phyloP scores from a whole-genome alignment of 2,797 vertebrate genomes.

The Sarcoramphus papa region DNA sequence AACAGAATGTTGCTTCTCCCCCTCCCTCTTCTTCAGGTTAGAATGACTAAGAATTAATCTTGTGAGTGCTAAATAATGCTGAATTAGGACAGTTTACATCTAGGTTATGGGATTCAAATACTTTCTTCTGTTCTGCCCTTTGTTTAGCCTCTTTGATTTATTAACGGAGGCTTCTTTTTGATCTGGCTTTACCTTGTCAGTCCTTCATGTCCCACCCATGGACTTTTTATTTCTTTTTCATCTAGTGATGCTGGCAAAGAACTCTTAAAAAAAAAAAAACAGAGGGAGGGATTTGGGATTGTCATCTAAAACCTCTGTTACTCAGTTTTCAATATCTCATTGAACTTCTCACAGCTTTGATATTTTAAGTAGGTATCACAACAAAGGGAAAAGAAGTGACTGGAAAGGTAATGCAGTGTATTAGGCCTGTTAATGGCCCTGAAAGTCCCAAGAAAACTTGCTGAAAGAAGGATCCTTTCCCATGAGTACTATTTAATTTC shows the following conservation, averaged over 20 bases:
- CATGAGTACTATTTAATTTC: constrained; percentile 84
- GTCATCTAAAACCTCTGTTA: constrained; percentile 89
- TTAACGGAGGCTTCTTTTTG: constrained; percentile 83
- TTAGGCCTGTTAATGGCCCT: constrained; percentile 67
- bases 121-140: constrained; percentile 62
- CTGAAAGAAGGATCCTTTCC: constrained; percentile 76
- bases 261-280: constrained; percentile 31
- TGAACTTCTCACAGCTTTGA: constrained; percentile 86
- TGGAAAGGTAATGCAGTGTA: constrained; percentile 76
- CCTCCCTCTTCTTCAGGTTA: background rate
- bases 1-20: background rate
- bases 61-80: background rate
- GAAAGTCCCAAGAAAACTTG: constrained; percentile 66
- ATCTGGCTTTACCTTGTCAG: constrained; percentile 77
- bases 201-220: constrained; percentile 80
- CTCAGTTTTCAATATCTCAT: constrained; percentile 92
- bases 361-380: constrained; percentile 90
- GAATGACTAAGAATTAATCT: background rate
- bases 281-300: constrained; percentile 73
- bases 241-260: constrained; percentile 74
- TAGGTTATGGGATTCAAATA: constrained; percentile 67
- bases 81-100: constrained; percentile 59
- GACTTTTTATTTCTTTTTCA: constrained; percentile 80
- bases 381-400: constrained; percentile 84
- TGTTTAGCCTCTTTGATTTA: constrained; percentile 79